phyloP scores from a whole-genome alignment of 1,140 invertebrate species.

The Drosophila leontia region DNA sequence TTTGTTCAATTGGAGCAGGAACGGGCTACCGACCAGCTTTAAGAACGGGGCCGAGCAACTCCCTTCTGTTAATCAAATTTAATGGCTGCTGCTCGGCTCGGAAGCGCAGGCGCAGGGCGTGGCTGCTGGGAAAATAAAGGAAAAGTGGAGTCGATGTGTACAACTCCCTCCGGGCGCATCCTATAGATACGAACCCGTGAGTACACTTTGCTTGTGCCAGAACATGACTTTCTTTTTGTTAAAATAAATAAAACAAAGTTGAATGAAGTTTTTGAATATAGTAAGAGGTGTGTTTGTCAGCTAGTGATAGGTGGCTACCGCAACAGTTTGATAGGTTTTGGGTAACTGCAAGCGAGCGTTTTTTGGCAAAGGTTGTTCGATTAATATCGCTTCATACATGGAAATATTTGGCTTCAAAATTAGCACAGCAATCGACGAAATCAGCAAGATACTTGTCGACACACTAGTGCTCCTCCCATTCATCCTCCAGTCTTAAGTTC shows the following conservation, averaged over 20 bases:
- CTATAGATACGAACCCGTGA: constrained; percentile 4
- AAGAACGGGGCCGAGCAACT: constrained; percentile 5
- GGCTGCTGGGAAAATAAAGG: constrained; percentile 5
- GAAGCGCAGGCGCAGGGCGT: constrained; percentile 33
- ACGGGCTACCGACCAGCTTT: not conserved
- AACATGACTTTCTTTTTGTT: constrained; percentile 2
- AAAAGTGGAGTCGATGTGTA: constrained; percentile 9
- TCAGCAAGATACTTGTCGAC: not conserved
- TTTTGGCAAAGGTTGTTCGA: constrained; percentile 30
- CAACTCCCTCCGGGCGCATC: constrained; percentile 4
- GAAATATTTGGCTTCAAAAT: constrained; percentile 14
- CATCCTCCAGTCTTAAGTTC: not conserved
- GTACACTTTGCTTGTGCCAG: not conserved
- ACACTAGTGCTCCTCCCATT: not conserved
- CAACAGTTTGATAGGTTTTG: constrained; percentile 17
- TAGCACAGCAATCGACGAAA: constrained; percentile 27
- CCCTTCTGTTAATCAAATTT: constrained; percentile 15
- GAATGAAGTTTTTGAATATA: not conserved
- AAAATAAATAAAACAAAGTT: not conserved
- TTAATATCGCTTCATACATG: constrained; percentile 8
- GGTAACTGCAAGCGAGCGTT: constrained; percentile 11
- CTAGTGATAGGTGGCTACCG: not conserved
- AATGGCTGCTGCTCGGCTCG: constrained; percentile 7
- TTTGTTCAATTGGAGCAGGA: not conserved
- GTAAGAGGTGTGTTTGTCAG: not conserved